Percentiles rank a stretch among this genome's conserved stretches.
These are phyloP conservation scores for Antheraea yamamai DNA, from an alignment of 2,888 invertebrate species.

Conservation along the genomic window DNA sequence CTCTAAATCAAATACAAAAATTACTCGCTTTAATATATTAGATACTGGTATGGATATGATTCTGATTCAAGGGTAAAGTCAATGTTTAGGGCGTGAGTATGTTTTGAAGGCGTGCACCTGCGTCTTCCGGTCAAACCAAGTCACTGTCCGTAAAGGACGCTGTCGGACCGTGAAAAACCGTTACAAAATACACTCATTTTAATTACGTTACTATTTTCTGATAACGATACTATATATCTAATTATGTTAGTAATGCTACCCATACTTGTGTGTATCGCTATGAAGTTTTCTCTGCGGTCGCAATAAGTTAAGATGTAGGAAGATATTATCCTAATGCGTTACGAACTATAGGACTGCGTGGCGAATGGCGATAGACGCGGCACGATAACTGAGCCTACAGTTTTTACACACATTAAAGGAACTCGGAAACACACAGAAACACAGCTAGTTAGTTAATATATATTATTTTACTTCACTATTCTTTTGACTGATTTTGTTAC, in stretches of 20 bases:
- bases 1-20: not conserved
- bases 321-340: no score
- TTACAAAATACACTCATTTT: slow-evolving; percentile 41
- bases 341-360: no score
- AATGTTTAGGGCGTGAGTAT: not conserved
- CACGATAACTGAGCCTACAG: no score
- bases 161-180: slow-evolving; percentile 71
- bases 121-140: slow-evolving; percentile 50
- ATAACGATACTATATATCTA: not conserved
- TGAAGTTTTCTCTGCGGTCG: no score
- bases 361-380: no score
- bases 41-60: not conserved
- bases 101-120: slow-evolving; percentile 48
- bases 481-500: no score
- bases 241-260: not conserved
- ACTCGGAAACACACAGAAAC: no score
- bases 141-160: slow-evolving; percentile 61
- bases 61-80: not conserved
- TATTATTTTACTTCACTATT: no score
- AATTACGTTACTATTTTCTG: not conserved
- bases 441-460: no score
- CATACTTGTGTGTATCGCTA: no score
- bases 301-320: no score
- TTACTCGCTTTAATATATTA: not conserved
- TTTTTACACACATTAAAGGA: no score